These are phyloP conservation scores for Urophycis tenuis DNA, from an alignment of 2,797 vertebrate species.

Conservation along the genomic window DNA sequence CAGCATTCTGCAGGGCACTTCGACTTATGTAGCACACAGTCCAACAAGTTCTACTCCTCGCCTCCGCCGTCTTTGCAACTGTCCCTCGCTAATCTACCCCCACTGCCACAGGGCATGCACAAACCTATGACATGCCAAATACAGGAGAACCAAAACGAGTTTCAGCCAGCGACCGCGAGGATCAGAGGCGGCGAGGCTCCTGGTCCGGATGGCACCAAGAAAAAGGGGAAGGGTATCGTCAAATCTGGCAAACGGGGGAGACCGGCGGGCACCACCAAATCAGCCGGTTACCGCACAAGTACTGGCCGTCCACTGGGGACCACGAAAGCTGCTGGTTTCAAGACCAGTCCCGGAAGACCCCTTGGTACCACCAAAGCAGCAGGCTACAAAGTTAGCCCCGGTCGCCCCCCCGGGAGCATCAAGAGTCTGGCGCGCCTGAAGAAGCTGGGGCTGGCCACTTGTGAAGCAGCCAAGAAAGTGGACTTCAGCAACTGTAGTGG, in stretches of 20 bases:
- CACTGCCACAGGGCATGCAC: constrained; percentile 78
- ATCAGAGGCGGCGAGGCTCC: constrained; percentile 73
- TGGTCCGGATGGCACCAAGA: constrained; percentile 86
- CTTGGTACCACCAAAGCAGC: constrained; percentile 98
- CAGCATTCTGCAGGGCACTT: constrained; percentile 88
- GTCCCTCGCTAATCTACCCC: constrained; percentile 63
- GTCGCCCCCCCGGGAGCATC: constrained; percentile 97
- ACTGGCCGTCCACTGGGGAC: constrained; percentile 95
- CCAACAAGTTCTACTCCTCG: constrained; percentile 85
- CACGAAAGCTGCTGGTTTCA: constrained; percentile 97
- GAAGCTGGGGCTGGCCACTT: constrained; percentile 72
- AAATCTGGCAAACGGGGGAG: constrained; percentile 92
- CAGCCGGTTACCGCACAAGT: constrained; percentile 95
- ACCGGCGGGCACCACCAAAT: constrained; percentile 97
- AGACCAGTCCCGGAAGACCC: constrained; percentile 97
- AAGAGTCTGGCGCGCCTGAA: constrained; percentile 92
- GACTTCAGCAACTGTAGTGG: constrained; percentile 59
- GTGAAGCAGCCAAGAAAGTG: constrained; percentile 63
- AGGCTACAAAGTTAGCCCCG: constrained; percentile 98
- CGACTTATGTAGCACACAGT: constrained; percentile 85
- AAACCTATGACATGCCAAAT: constrained; percentile 89
- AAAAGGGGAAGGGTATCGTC: constrained; percentile 85
- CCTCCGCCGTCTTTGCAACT: constrained; percentile 65
- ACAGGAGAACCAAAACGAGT: constrained; percentile 79
- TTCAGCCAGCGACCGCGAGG: constrained; percentile 81